Base-by-base conservation (phyloP, 2,888 invertebrate species). In the Ernsta delagoae region DNA sequence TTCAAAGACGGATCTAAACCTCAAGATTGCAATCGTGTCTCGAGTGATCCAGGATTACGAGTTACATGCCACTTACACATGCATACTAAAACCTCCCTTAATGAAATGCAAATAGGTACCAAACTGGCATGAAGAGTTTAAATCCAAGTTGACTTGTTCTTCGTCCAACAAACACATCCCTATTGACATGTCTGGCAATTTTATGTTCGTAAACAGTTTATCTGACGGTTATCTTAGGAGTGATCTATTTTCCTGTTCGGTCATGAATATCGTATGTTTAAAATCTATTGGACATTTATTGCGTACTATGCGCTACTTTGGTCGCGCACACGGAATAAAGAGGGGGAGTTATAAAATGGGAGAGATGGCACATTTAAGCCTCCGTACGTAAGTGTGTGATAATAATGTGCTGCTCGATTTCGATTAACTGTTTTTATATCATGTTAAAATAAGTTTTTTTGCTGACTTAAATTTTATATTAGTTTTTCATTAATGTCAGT, bases 11-110 rank as follows among this genome's bases (percentile, higher is more conserved):
- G 76, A 83, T 80, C 79, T 75, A 75, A 80, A 81, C 78, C 80
- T 79, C 77, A 76, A 77, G 78, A 82, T 81, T 82, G 74, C 77
- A 77, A 80, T 83, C 83, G 72, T 75, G 80, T 86, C 83, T 85
- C 82, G 78, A 84, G 83, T 88, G 86, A 88, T 88, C 86, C 85
- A 71, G 84, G 87, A 86, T 89, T 88, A 88, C 82, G 72, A 74
- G n/a, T 41, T 59, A 62, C 62, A 62, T 68, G 48, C 68, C 57
- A 48, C 48, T 16, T 34, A 45, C 60, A 54, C 43, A 16, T 9
- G 36, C 48, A 62, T 48, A 31, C 67, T 48, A 62, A 68, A 68
- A 11, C 36, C 61, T n/a, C 11, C 16, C 45, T 36, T 67, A 61
- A n/a, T 1, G 1, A 4, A 45, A 43, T 57, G 70, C 56, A 62